phyloP scores from a whole-genome alignment of 2,113 vertebrate species.

The Petroica traversi region DNA sequence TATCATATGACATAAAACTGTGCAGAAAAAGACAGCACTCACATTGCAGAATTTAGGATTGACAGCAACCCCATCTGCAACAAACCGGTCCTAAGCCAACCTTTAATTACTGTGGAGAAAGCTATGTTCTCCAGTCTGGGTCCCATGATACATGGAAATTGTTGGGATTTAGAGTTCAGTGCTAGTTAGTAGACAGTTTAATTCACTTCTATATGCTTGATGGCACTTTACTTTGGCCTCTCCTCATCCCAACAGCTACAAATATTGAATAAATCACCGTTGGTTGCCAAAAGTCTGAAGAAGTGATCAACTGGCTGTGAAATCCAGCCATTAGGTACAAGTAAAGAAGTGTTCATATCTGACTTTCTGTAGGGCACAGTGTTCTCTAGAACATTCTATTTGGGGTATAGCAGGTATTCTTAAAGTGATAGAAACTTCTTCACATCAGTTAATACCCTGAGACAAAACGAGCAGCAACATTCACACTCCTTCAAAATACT shows the following conservation, averaged over 20 bases:
- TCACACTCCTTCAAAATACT: background rate
- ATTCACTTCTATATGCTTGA: background rate
- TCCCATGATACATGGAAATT: background rate
- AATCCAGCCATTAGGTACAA: background rate
- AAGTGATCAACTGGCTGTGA: background rate
- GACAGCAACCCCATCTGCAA: slow-evolving; percentile 6
- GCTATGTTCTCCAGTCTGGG: background rate
- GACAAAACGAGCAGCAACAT: background rate
- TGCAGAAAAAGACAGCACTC: slow-evolving; percentile 15
- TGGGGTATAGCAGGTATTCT: background rate
- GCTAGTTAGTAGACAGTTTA: background rate
- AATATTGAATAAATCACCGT: background rate
- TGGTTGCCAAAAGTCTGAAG: background rate
- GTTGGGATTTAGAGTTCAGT: background rate
- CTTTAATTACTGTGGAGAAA: background rate
- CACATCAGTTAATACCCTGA: background rate
- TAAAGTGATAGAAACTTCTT: background rate
- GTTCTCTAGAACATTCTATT: background rate
- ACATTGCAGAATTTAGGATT: background rate
- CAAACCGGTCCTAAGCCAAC: background rate
- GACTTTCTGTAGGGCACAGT: background rate
- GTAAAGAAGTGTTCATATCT: background rate
- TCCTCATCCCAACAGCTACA: background rate
- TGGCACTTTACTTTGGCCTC: background rate
- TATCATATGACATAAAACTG: slow-evolving; percentile 18